Percentiles rank a stretch among this genome's conserved stretches.
phyloP scores from a whole-genome alignment of 1,140 invertebrate species.

The Hylaeus volcanicus region DNA sequence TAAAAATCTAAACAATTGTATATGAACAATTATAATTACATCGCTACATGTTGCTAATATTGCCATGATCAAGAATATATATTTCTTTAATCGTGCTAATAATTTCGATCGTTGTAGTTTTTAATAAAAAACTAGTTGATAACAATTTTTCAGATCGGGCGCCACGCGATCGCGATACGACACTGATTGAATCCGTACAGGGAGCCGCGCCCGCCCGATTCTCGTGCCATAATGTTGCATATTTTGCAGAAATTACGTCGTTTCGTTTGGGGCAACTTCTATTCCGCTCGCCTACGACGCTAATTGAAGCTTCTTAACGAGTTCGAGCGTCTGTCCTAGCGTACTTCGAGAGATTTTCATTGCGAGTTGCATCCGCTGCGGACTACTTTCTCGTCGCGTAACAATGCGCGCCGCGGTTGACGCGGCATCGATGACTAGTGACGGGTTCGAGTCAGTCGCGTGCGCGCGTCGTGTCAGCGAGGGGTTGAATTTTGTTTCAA shows the following conservation, averaged over 20 bases:
- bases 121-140: background rate
- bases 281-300: background rate
- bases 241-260: conserved; percentile 58
- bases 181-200: conserved; percentile 53
- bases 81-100: background rate
- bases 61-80: background rate
- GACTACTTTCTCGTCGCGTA: conserved; percentile 50
- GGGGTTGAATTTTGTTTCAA: no score
- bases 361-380: background rate
- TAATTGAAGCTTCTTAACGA: conserved; percentile 1
- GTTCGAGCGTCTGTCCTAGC: conserved; percentile 56
- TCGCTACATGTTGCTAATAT: background rate
- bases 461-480: background rate
- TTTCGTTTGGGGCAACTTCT: background rate
- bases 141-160: background rate
- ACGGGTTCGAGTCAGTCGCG: conserved; percentile 29
- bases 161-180: background rate
- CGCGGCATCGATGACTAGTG: conserved; percentile 28
- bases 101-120: background rate
- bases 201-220: conserved; percentile 63
- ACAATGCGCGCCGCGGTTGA: conserved; percentile 42
- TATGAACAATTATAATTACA: no score
- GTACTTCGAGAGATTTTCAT: conserved; percentile 69
- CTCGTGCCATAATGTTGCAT: conserved; percentile 62
- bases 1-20: no score